Evolutionary conservation across 2,888 invertebrate species (phyloP).

Genomic region (Abrostola tripartita): DNA sequence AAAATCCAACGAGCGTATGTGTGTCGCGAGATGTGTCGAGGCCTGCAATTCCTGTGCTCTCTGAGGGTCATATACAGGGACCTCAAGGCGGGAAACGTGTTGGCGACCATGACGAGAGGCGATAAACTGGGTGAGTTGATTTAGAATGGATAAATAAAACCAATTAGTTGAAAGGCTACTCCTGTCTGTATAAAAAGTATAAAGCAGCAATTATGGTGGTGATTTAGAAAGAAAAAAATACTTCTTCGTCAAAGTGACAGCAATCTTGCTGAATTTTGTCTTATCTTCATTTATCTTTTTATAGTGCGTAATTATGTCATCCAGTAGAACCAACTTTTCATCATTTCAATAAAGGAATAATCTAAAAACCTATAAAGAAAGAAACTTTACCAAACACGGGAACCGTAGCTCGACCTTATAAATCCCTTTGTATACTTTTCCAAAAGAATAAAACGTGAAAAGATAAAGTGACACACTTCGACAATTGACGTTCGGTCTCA

Average conservation of each 20-base stretch:
- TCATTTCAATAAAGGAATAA: no score
- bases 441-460: constrained; percentile 19
- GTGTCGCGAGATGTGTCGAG: constrained; percentile 97
- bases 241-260: no score
- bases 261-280: no score
- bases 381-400: not conserved
- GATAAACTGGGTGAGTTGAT: constrained; percentile 98
- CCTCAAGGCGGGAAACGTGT: constrained; percentile 99
- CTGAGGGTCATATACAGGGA: constrained; percentile 98
- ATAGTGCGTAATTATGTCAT: no score
- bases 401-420: constrained; percentile 5
- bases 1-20: no score
- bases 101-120: constrained; percentile 97
- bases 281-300: no score
- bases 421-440: constrained; percentile 19
- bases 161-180: no score
- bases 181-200: no score
- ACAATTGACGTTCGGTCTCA: constrained; percentile 19
- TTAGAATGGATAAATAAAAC: no score
- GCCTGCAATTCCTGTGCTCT: constrained; percentile 96
- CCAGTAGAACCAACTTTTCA: no score
- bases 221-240: no score
- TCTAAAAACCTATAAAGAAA: not conserved
- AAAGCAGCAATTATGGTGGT: no score
- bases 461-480: constrained; percentile 10